These are phyloP conservation scores for Caenorhabditis sp. DNA, from an alignment of 2,888 invertebrate species.

Conservation along the genomic window DNA sequence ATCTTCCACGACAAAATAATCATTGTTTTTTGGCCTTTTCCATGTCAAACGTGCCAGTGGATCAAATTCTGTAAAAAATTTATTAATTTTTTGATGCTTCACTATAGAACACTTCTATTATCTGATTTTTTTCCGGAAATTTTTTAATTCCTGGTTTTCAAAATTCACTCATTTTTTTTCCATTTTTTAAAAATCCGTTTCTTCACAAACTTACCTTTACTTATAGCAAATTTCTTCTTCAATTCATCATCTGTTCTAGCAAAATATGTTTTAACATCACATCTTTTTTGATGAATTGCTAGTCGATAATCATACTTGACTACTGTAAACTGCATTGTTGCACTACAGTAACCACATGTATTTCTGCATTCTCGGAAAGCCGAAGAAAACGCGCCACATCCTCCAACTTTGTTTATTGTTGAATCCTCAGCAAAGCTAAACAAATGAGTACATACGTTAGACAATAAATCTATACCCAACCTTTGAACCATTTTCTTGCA, in stretches of 20 bases:
- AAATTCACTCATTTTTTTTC: too few relatives aligned
- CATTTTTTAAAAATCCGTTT: too few relatives aligned
- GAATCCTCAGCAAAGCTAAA: background rate
- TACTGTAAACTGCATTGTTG: conserved; percentile 35
- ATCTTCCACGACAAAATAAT: conserved; percentile 56
- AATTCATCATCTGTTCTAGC: conserved; percentile 47
- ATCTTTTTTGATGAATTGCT: conserved; percentile 43
- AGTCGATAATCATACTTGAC: conserved; percentile 47
- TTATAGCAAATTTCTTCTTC: conserved; percentile 13
- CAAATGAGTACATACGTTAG: too few relatives aligned
- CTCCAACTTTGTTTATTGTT: conserved; percentile 4
- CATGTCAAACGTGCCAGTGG: conserved; percentile 48
- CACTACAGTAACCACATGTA: conserved; percentile 65
- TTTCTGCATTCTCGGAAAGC: conserved; percentile 65
- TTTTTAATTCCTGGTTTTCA: too few relatives aligned
- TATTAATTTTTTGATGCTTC: background rate
- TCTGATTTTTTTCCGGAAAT: too few relatives aligned
- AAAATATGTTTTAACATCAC: conserved; percentile 52
- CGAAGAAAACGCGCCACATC: conserved; percentile 62
- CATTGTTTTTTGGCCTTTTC: conserved; percentile 40
- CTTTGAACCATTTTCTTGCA: conserved; percentile 41
- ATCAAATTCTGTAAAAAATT: conserved; percentile 45
- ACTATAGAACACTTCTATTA: too few relatives aligned
- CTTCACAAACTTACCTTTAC: conserved; percentile 16
- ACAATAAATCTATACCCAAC: background rate